Evolutionary conservation across 1,140 invertebrate species (phyloP).

Genomic region (Asobara japonica): DNA sequence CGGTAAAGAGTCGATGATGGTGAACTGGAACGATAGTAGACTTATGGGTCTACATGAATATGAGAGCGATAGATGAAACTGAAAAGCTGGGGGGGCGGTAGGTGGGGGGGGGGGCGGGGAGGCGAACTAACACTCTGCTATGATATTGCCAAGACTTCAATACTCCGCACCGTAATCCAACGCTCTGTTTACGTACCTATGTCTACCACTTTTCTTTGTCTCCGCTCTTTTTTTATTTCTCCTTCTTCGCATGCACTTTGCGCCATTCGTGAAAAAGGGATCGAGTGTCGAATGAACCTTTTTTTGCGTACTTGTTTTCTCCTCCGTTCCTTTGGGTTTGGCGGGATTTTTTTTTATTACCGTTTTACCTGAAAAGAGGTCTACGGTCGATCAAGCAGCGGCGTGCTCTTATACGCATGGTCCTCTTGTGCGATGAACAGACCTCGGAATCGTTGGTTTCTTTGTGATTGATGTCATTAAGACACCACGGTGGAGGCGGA

Average conservation of each 20-base stretch:
- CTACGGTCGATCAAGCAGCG: too few species aligned
- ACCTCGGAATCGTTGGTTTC: too few species aligned
- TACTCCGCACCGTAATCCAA: constrained; percentile 23
- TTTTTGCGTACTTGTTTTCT: background rate
- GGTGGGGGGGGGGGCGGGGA: too few species aligned
- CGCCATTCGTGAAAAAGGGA: background rate
- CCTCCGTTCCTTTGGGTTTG: too few species aligned
- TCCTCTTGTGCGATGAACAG: too few species aligned
- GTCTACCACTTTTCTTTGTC: constrained; percentile 9
- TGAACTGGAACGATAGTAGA: constrained; percentile 40
- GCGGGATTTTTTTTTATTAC: too few species aligned
- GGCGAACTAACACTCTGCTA: background rate
- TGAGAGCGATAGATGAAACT: constrained; percentile 4
- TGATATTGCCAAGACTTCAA: constrained; percentile 41
- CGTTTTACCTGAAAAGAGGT: too few species aligned
- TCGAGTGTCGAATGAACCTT: background rate
- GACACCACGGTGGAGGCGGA: too few species aligned
- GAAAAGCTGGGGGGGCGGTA: too few species aligned
- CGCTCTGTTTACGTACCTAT: constrained; percentile 19
- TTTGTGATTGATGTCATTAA: too few species aligned
- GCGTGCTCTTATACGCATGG: too few species aligned
- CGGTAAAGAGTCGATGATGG: constrained; percentile 45
- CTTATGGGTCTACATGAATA: constrained; percentile 34
- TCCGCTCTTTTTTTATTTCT: background rate
- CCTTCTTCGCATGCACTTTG: background rate